A percentile compares a stretch with the other conserved stretches of the same genome.
phyloP scores from a whole-genome alignment of 92 coral and sea anemone genomes.

The Parazoanthus swiftii region DNA sequence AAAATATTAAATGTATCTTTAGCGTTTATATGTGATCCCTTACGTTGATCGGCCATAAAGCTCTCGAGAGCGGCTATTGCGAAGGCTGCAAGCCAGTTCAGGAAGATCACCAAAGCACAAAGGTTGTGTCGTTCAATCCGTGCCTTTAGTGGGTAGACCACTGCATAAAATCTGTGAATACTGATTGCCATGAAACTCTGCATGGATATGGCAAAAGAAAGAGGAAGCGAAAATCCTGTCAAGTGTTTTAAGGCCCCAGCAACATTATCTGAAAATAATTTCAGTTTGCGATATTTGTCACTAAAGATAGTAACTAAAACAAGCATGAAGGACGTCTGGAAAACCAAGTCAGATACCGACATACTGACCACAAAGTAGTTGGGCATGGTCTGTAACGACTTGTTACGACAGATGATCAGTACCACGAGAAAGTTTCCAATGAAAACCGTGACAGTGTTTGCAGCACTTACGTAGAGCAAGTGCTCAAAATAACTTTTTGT shows the following conservation, averaged over 20 bases:
- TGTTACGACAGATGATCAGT: neutral
- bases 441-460: neutral
- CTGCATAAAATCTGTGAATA: conserved; percentile 22
- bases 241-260: neutral
- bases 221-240: neutral
- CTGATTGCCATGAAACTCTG: conserved; percentile 4
- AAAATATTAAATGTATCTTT: neutral
- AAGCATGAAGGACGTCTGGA: neutral
- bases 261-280: neutral
- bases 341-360: neutral
- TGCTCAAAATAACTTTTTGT: neutral
- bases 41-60: neutral
- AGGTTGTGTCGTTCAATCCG: neutral
- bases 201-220: conserved; percentile 1
- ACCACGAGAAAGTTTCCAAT: neutral
- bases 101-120: neutral
- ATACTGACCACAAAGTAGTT: conserved; percentile 11
- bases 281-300: neutral
- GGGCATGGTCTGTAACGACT: neutral
- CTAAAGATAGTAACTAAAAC: neutral
- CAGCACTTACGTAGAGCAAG: neutral
- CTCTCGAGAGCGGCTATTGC: neutral
- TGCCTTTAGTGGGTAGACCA: conserved; percentile 9
- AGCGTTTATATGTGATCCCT: neutral
- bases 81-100: neutral